Evolutionary conservation across 2,888 invertebrate species (phyloP).

Genomic region (Chrysopilus asiliformis): DNA sequence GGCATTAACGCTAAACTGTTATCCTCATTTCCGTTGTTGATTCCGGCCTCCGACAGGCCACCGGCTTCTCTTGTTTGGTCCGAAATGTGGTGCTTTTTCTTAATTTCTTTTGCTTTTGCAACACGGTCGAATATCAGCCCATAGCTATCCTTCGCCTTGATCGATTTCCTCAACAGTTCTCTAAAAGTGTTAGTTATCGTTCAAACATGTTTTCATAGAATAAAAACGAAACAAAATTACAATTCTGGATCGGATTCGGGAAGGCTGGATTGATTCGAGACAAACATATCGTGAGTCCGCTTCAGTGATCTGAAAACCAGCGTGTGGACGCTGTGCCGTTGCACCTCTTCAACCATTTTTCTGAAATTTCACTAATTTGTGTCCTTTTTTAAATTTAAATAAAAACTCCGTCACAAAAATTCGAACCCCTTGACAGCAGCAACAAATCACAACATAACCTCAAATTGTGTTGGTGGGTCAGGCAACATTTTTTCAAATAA

Average conservation of each 20-base stretch:
- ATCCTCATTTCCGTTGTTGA: conserved; percentile 22
- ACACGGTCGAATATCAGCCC: conserved; percentile 71
- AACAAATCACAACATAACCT: no score
- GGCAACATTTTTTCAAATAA: no score
- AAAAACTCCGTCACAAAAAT: no score
- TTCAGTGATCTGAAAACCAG: conserved; percentile 93
- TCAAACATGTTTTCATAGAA: conserved; percentile 1
- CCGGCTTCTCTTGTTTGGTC: no score
- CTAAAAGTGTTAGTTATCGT: conserved; percentile 37
- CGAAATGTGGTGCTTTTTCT: conserved; percentile 15
- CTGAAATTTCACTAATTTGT: no score
- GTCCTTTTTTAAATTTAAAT: no score
- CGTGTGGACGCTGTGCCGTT: conserved; percentile 93
- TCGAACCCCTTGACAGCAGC: no score
- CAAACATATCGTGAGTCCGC: conserved; percentile 94
- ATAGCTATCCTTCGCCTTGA: conserved; percentile 78
- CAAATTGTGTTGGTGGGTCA: no score
- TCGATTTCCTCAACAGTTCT: conserved; percentile 52
- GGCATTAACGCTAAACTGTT: conserved; percentile 15
- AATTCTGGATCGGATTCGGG: conserved; percentile 74
- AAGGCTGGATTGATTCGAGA: conserved; percentile 74
- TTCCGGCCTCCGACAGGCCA: conserved; percentile 22
- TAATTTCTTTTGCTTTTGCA: conserved; percentile 29
- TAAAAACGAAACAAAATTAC: conserved; percentile 43
- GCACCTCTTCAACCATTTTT: conserved; percentile 66